These are phyloP conservation scores for Linnaemya vulpina DNA, from an alignment of 2,888 invertebrate genomes.

Conservation along the genomic window DNA sequence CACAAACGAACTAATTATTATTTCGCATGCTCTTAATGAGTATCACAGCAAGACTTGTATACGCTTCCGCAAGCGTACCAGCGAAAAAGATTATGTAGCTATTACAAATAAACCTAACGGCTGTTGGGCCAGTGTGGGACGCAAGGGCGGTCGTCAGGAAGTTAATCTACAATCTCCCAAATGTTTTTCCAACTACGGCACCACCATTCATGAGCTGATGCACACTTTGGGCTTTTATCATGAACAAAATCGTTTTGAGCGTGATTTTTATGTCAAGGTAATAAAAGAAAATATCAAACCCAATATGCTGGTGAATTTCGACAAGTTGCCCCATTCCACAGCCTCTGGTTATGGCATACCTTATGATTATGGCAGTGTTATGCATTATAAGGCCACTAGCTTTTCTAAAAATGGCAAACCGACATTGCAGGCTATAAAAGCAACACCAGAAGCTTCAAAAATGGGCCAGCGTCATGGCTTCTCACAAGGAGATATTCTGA, in stretches of 20 bases:
- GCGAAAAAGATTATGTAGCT: slow-evolving; percentile 87
- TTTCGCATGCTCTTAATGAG: slow-evolving; percentile 88
- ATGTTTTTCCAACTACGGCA: slow-evolving; percentile 88
- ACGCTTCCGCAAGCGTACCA: slow-evolving; percentile 86
- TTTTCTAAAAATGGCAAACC: slow-evolving; percentile 88
- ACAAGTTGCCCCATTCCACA: slow-evolving; percentile 85
- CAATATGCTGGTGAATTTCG: slow-evolving; percentile 88
- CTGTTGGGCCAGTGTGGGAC: slow-evolving; percentile 92
- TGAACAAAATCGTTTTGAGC: slow-evolving; percentile 90
- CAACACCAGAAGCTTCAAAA: slow-evolving; percentile 71
- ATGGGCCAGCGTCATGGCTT: slow-evolving; percentile 81
- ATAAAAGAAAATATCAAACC: slow-evolving; percentile 87
- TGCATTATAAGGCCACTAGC: slow-evolving; percentile 91
- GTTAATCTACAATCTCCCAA: slow-evolving; percentile 89
- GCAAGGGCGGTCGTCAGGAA: slow-evolving; percentile 85
- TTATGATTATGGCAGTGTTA: slow-evolving; percentile 91
- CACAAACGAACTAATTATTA: slow-evolving; percentile 84
- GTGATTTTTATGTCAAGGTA: slow-evolving; percentile 87
- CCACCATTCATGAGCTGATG: slow-evolving; percentile 90
- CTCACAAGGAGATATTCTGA: slow-evolving; percentile 78
- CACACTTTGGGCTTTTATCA: slow-evolving; percentile 91
- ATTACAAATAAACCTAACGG: slow-evolving; percentile 87
- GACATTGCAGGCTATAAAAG: slow-evolving; percentile 88
- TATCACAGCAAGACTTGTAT: slow-evolving; percentile 90
- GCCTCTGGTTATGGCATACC: slow-evolving; percentile 86